phyloP scores from a whole-genome alignment of 2,113 vertebrate genomes.

The Istiophorus platypterus region DNA sequence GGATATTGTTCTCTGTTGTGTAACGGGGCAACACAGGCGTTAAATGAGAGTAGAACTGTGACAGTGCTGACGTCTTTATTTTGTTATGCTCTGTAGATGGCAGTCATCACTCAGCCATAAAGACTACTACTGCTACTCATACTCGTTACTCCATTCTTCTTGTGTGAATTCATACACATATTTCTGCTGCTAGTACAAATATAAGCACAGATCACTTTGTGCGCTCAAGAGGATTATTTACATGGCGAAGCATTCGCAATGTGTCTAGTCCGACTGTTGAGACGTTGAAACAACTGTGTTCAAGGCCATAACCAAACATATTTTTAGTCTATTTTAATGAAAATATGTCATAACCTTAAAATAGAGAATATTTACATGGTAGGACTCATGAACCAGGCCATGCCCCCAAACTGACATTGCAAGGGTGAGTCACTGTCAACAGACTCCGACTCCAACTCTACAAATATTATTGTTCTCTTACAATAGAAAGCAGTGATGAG shows the following conservation, averaged over 20 bases:
- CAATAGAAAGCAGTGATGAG: constrained; percentile 2
- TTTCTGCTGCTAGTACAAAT: not conserved
- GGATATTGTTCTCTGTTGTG: no score
- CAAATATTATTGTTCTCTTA: not conserved
- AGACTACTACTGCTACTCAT: not conserved
- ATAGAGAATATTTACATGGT: not conserved
- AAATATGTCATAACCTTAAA: not conserved
- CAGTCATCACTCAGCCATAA: constrained; percentile 29
- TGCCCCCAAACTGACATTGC: not conserved
- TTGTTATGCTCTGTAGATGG: constrained; percentile 33
- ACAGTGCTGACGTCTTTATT: not conserved
- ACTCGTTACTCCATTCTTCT: not conserved
- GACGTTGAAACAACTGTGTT: not conserved
- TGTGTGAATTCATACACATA: not conserved
- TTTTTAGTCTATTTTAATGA: not conserved
- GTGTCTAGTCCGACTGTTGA: not conserved
- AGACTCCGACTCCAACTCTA: not conserved
- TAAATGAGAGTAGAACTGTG: not conserved
- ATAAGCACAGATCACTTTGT: not conserved
- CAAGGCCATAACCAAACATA: not conserved
- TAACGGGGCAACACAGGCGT: not conserved
- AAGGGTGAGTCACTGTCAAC: constrained; percentile 40
- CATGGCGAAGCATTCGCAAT: not conserved
- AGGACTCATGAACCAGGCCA: not conserved
- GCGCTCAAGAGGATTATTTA: not conserved